Evolutionary conservation across 35 echinoderm and acorn worm species (phyloP).

Genomic region (Heliocidaris tuberculata): DNA sequence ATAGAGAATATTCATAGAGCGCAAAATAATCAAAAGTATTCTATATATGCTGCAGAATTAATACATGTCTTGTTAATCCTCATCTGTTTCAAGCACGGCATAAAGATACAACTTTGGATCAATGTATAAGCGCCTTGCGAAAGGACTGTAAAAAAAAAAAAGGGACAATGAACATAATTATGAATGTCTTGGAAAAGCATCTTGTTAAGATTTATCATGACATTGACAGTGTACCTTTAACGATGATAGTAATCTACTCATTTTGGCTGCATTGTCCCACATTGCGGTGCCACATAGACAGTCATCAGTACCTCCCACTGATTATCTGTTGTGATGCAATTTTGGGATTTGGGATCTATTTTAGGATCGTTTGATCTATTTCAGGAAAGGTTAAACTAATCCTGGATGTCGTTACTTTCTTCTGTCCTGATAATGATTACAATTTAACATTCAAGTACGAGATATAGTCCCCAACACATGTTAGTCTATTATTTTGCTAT

Average conservation of each 20-base stretch:
- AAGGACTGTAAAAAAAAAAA: too few relatives aligned
- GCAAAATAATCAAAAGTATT: too few relatives aligned
- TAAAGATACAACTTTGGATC: too few relatives aligned
- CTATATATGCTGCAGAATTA: too few relatives aligned
- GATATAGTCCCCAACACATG: background rate
- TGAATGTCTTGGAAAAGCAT: too few relatives aligned
- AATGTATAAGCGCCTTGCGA: too few relatives aligned
- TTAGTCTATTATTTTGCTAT: background rate
- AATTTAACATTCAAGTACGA: background rate
- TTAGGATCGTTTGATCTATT: conserved; percentile 2
- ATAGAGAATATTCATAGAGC: too few relatives aligned
- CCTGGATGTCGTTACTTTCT: background rate
- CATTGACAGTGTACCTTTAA: background rate
- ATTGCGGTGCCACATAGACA: background rate
- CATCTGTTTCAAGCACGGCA: too few relatives aligned
- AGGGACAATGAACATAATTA: too few relatives aligned
- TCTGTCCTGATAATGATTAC: background rate
- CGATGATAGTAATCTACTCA: background rate
- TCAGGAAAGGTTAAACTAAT: background rate
- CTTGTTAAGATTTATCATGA: too few relatives aligned
- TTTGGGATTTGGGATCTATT: background rate
- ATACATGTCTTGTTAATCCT: too few relatives aligned
- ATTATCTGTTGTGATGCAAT: background rate
- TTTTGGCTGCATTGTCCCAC: background rate
- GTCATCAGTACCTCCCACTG: background rate